Evolutionary conservation across 2,888 invertebrate genomes (phyloP), one percentile per base, ranked within the genome.

Genomic region (Hecatera dysodea): DNA sequence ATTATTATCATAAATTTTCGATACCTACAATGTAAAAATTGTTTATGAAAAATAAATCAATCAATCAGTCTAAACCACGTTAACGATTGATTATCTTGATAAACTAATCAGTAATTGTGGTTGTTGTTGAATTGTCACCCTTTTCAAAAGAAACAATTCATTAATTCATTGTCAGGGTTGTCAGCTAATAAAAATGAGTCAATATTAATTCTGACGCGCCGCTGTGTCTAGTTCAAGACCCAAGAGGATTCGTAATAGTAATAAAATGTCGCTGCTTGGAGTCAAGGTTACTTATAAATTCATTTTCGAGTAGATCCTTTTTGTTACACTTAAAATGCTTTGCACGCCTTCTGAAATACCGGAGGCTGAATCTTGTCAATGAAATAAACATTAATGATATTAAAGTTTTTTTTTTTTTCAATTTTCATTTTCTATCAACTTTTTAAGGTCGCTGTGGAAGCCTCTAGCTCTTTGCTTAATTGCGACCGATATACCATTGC

Each of bases 181-280:
- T 55, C 74, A 67, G 56, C 24, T 67, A 67, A 70, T 75, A 75
- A 72, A 79, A 84, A 75, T 75, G 72, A 75, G 72, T 72, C 68
- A 73, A 63, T 72, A 72, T 76, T 72, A 56, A 76, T 73, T 75
- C 53, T 70, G 66, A 63, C 72, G 68, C 75, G 73, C 50, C 76
- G 11, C 33, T 60, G 65, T 74, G 84, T 80, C 80, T 82, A 78
- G 81, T 75, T 76, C 36, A 46, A 69, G 76, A 67, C 80, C 72
- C 80, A 11, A 50, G 75, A 71, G 80, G 60, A 72, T 68, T 83
- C 59, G 67, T 75, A 72, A 78, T 75, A 66, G 55, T 72, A 71
- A 78, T 75, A 80, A 72, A 80, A 84, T 78, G 62, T 68, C 67
- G 59, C 57, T 76, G 57, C 52, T 72, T 52, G 53, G 67, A 59